A percentile compares a stretch with the other conserved stretches of the same genome.
These are phyloP conservation scores for Adelphocoris suturalis DNA, from an alignment of 2,888 invertebrate species.

Conservation along the genomic window DNA sequence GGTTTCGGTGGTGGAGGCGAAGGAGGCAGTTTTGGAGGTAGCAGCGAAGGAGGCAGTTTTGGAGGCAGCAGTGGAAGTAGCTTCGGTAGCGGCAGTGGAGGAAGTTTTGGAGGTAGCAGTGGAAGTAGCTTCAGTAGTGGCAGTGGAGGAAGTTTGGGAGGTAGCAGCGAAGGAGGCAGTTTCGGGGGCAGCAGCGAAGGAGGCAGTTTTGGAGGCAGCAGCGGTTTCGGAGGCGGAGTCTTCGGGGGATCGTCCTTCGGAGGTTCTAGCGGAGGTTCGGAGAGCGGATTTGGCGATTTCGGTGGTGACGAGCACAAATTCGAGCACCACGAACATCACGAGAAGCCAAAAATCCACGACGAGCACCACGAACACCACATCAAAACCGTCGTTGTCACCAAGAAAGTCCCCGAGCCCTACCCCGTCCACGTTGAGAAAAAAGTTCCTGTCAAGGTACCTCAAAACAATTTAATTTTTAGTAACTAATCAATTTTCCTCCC, in stretches of 20 bases:
- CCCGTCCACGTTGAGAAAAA: conserved; percentile 78
- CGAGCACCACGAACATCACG: conserved; percentile 52
- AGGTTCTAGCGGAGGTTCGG: conserved; percentile 7
- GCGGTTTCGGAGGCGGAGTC: conserved; percentile 38
- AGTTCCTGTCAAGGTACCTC: conserved; percentile 81
- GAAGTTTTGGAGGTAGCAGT: not conserved
- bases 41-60: not conserved
- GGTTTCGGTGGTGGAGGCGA: conserved; percentile 1
- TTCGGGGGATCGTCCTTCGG: not conserved
- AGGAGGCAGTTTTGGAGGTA: conserved; percentile 15
- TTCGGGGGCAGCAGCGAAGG: not conserved
- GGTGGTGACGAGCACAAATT: conserved; percentile 48
- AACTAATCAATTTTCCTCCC: too few relatives aligned
- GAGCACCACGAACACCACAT: conserved; percentile 69
- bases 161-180: not conserved
- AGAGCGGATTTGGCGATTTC: not conserved
- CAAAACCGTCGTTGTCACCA: conserved; percentile 62
- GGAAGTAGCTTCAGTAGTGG: not conserved
- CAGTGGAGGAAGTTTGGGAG: not conserved
- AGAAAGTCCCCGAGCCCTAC: conserved; percentile 82
- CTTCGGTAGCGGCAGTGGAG: not conserved
- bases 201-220: not conserved
- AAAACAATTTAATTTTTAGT: not conserved
- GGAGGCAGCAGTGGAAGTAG: not conserved
- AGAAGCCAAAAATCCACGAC: conserved; percentile 58